Base-by-base conservation (phyloP, 2,888 invertebrate species). In the Yponomeuta evonymella region DNA sequence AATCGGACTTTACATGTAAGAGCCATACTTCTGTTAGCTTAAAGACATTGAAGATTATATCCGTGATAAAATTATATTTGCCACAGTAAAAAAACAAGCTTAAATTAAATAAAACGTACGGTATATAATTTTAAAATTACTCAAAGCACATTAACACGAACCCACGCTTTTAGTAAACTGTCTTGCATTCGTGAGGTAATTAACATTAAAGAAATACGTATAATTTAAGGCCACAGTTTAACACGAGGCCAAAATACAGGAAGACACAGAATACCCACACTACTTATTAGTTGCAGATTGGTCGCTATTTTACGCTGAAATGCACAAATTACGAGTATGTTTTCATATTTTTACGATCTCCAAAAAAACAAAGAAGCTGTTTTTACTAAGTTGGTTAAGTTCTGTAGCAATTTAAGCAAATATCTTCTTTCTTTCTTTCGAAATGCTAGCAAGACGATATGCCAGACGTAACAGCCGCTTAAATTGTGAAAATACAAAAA, bases 181-280 rank as follows among this genome's bases (percentile, higher is more conserved):
- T 30, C 69, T 51, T 30, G 30, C 69, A 51, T 69, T 62, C 30
- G 36, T 51, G 78, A 76, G 79, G 79, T 30, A 82, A 85, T 84
- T 81, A 82, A 79, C 76, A 79, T 80, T 76, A 76, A 77, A 78
- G 15, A 58, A 58, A 2, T 58, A 58, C 51, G 15, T 58, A 58
- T 58, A 79, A 80, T 82, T 80, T 82, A 80, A 79, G 80, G 80
- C 79, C 79, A 77, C 79, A 77, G 78, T 77, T 81, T 75, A 74
- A 75, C 74, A 71, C 75, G 73, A 73, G 71, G 76, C 78, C 77
- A 78, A 81, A 15, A 5, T 15, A 58, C 12, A 58, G 15, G 15
- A 58, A 58, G 15, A 15, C 33, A 5, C 51, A 58, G 51, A 58
- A 58, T 5, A 8, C 51, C 76, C 73, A 70, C 72, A 71, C 4